These are phyloP conservation scores for Camponotus fellah DNA, from an alignment of 2,888 invertebrate genomes.

Conservation along the genomic window DNA sequence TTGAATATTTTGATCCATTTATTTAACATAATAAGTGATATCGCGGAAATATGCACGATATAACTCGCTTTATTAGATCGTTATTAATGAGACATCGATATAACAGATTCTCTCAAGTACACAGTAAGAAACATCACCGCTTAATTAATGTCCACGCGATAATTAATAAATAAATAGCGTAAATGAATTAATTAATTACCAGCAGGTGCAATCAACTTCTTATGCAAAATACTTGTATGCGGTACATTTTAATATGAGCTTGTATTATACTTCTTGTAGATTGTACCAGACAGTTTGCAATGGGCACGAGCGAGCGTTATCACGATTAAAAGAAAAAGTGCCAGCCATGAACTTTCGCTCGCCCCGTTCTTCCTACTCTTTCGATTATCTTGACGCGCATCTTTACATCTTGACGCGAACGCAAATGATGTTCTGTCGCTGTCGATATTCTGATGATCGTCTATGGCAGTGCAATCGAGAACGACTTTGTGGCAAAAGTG, in stretches of 20 bases:
- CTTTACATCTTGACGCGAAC: background rate
- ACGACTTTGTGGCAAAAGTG: slow-evolving; percentile 14
- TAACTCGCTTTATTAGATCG: background rate
- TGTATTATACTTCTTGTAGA: slow-evolving; percentile 2
- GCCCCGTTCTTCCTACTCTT: slow-evolving; percentile 45
- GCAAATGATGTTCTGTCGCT: slow-evolving; percentile 45
- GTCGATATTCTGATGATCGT: slow-evolving; percentile 44
- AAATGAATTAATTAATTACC: slow-evolving; percentile 25
- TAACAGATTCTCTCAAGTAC: background rate
- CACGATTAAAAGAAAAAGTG: slow-evolving; percentile 65
- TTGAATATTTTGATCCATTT: slow-evolving; percentile 1
- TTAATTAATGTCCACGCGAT: slow-evolving; percentile 40
- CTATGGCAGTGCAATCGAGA: slow-evolving; percentile 26
- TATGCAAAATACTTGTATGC: background rate
- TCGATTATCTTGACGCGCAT: slow-evolving; percentile 63
- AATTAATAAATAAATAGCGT: slow-evolving; percentile 52
- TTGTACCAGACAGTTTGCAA: slow-evolving; percentile 58
- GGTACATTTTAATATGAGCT: slow-evolving; percentile 12
- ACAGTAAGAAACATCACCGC: background rate
- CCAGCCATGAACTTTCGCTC: slow-evolving; percentile 69
- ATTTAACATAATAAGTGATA: background rate
- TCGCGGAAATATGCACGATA: background rate
- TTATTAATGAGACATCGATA: slow-evolving; percentile 9
- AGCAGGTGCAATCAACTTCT: slow-evolving; percentile 46
- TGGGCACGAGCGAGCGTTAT: slow-evolving; percentile 59